phyloP scores from a whole-genome alignment of 2,797 vertebrate genomes.

The Cetoscarus ocellatus region DNA sequence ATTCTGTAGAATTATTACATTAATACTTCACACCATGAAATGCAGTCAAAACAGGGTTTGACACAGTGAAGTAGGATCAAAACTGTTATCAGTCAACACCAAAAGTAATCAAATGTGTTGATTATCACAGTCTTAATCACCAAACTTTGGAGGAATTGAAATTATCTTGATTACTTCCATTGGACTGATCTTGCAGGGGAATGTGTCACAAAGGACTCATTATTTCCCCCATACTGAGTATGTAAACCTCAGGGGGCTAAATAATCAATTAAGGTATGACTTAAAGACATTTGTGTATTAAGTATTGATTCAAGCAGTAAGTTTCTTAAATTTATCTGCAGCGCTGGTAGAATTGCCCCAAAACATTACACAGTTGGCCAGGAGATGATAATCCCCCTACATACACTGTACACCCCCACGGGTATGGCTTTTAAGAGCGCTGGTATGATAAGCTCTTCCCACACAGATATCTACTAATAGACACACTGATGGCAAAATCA shows the following conservation, averaged over 20 bases:
- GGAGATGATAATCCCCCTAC: slow-evolving; percentile 53
- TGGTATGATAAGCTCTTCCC: slow-evolving; percentile 63
- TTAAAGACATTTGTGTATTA: slow-evolving; percentile 7
- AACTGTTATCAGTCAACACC: slow-evolving; percentile 46
- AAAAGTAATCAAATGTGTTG: slow-evolving; percentile 59
- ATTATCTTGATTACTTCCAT: slow-evolving; percentile 63
- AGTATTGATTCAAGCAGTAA: slow-evolving; percentile 5
- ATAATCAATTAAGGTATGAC: slow-evolving; percentile 21
- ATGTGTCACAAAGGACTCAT: slow-evolving; percentile 20
- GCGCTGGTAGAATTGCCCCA: slow-evolving; percentile 30
- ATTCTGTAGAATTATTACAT: slow-evolving; percentile 48
- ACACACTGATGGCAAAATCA: slow-evolving; percentile 37
- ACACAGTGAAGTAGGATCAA: slow-evolving; percentile 44
- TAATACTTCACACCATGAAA: slow-evolving; percentile 56
- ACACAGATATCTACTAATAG: slow-evolving; percentile 51
- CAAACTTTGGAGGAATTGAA: slow-evolving; percentile 51
- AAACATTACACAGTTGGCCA: slow-evolving; percentile 50
- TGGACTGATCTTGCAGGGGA: slow-evolving; percentile 59
- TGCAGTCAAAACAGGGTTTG: slow-evolving; percentile 33
- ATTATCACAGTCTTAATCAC: slow-evolving; percentile 56
- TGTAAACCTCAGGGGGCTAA: not conserved
- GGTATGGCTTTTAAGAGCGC: slow-evolving; percentile 56
- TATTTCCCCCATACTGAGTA: slow-evolving; percentile 18
- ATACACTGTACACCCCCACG: slow-evolving; percentile 52
- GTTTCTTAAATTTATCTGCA: slow-evolving; percentile 26